A percentile compares a stretch with the other conserved stretches of the same genome.
Conservation (phyloP, 2,113 vertebrate species). For the Siniperca chuatsi region DNA sequence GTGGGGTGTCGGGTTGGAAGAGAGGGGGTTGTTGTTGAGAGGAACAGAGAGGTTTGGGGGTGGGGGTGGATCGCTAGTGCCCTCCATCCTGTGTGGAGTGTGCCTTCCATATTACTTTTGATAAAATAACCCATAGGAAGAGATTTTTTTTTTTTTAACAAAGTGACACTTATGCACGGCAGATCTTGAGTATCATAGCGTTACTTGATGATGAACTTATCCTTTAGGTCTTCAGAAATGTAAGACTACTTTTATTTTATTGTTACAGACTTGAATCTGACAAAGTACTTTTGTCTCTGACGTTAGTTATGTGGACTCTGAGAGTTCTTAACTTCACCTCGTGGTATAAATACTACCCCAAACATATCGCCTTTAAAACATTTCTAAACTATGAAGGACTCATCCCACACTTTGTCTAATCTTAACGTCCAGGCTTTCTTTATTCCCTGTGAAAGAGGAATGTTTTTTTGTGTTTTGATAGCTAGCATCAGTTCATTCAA, state of each 20-base stretch:
- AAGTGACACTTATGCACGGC: not conserved
- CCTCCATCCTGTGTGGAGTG: conserved; percentile 14
- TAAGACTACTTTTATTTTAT: not conserved
- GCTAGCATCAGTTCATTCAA: not conserved
- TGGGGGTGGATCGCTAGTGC: conserved; percentile 23
- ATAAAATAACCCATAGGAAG: not conserved
- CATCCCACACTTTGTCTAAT: not conserved
- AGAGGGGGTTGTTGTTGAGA: conserved; percentile 29
- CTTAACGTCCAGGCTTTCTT: not conserved
- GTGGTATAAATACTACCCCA: not conserved
- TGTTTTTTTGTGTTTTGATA: not conserved
- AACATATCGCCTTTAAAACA: not conserved
- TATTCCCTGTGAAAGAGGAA: not conserved
- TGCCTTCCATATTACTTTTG: not conserved
- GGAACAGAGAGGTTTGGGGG: conserved; percentile 12
- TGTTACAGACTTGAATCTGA: not conserved
- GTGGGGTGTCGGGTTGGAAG: conserved; percentile 43
- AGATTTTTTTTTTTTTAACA: not conserved
- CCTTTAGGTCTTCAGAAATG: not conserved
- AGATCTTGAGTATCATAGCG: not conserved
- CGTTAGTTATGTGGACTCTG: not conserved
- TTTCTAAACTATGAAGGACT: not conserved
- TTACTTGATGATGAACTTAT: not conserved
- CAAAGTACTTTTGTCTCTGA: not conserved
- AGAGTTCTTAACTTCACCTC: not conserved